Evolutionary conservation across 2,797 vertebrate species (phyloP).

Genomic region (Natrix natrix): DNA sequence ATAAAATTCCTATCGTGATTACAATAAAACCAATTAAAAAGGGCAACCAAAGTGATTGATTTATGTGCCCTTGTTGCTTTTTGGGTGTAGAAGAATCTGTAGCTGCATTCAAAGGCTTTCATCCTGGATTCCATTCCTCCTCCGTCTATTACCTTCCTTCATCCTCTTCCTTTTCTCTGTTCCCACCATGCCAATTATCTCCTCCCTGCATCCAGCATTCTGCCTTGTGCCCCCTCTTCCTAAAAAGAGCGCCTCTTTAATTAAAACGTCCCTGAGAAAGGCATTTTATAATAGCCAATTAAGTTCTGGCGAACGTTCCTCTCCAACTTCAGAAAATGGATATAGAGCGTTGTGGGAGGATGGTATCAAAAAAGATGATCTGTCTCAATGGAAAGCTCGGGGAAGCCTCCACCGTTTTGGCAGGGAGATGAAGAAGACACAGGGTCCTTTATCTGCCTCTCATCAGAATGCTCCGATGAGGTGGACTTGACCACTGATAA

Average conservation of each 20-base stretch:
- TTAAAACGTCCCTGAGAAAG: conserved; percentile 53
- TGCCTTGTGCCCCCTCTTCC: conserved; percentile 46
- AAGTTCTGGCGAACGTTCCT: conserved; percentile 30
- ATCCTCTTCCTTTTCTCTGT: conserved; percentile 42
- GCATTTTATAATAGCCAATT: conserved; percentile 53
- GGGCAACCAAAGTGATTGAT: conserved; percentile 44
- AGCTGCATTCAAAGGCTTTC: background rate
- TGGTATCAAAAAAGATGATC: conserved; percentile 12
- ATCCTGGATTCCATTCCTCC: background rate
- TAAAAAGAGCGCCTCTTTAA: conserved; percentile 39
- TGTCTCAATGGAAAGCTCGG: conserved; percentile 1
- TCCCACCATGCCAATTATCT: conserved; percentile 57
- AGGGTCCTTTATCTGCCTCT: background rate
- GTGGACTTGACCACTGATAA: background rate
- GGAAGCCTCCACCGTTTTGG: background rate
- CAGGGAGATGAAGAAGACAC: background rate
- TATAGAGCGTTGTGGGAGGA: conserved; percentile 31
- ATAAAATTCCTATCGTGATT: accelerated
- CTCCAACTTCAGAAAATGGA: conserved; percentile 39
- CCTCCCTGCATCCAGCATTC: conserved; percentile 20
- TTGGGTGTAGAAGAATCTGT: background rate
- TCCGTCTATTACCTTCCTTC: conserved; percentile 8
- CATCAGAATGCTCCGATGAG: background rate
- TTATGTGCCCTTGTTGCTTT: background rate
- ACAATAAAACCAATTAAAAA: conserved; percentile 34